Percentiles rank a stretch among this genome's conserved stretches.
Evolutionary conservation across 2,113 vertebrate genomes (phyloP).

Genomic region (human (Homo sapiens)): DNA sequence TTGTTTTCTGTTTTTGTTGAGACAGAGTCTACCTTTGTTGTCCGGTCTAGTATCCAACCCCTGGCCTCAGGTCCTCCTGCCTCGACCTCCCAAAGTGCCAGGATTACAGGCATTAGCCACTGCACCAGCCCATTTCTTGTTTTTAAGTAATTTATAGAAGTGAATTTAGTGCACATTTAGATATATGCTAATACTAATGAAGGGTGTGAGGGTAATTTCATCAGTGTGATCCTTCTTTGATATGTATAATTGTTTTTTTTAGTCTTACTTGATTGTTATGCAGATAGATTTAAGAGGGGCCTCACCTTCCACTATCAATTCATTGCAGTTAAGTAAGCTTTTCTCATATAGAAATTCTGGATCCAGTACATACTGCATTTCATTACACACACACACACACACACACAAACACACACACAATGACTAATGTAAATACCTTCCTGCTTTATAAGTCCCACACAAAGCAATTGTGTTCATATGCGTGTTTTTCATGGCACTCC

Average conservation of each 20-base stretch:
- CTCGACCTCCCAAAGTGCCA: no score
- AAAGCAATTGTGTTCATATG: not conserved
- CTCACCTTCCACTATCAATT: not conserved
- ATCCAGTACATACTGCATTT: not conserved
- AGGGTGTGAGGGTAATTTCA: not conserved
- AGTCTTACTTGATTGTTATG: slow-evolving; percentile 11
- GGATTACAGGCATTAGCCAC: no score
- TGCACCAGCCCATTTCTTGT: not conserved
- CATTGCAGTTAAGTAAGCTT: not conserved
- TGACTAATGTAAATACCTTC: not conserved
- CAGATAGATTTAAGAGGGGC: not conserved
- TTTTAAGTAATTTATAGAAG: not conserved
- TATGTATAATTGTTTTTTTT: not conserved
- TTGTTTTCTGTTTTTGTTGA: no score
- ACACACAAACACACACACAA: not conserved
- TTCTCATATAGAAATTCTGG: slow-evolving; percentile 18
- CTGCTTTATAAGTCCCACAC: slow-evolving; percentile 14
- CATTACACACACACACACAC: not conserved
- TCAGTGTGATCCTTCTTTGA: not conserved
- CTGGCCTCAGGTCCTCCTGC: no score
- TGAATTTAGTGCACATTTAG: not conserved
- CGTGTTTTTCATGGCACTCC: not conserved
- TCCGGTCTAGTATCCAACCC: no score
- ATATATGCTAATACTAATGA: not conserved
- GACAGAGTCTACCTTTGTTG: no score